phyloP scores from a whole-genome alignment of 1,140 invertebrate species.

The Dendroctonus ponderosae region DNA sequence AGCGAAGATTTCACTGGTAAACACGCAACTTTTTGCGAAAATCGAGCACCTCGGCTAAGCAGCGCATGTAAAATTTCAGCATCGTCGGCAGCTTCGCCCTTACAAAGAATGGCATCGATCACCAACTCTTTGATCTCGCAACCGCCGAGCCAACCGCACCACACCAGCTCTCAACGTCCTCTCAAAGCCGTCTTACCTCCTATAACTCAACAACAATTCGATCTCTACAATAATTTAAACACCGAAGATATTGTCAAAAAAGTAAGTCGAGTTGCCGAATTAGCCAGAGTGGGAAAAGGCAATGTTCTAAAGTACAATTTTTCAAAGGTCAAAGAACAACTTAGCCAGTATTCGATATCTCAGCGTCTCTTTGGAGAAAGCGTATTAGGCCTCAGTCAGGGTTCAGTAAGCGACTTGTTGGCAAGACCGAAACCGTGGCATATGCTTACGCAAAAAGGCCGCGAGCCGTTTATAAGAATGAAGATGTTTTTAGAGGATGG shows the following conservation, averaged over 20 bases:
- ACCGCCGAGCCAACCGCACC: slow-evolving; percentile 78
- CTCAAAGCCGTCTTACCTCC: slow-evolving; percentile 94
- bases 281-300: neutral
- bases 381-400: slow-evolving; percentile 93
- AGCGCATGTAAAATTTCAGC: slow-evolving; percentile 3
- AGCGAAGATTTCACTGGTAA: slow-evolving; percentile 71
- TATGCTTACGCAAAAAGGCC: slow-evolving; percentile 94
- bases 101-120: slow-evolving; percentile 96
- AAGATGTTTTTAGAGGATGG: slow-evolving; percentile 97
- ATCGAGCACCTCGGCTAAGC: neutral
- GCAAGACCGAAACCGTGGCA: slow-evolving; percentile 96
- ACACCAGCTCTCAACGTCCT: slow-evolving; percentile 78
- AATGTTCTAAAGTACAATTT: slow-evolving; percentile 4
- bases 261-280: slow-evolving; percentile 27
- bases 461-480: slow-evolving; percentile 97
- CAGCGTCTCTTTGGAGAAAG: slow-evolving; percentile 97
- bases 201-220: slow-evolving; percentile 98
- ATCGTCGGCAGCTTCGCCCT: slow-evolving; percentile 80
- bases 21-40: neutral
- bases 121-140: slow-evolving; percentile 95
- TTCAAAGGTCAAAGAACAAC: slow-evolving; percentile 85
- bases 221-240: slow-evolving; percentile 96
- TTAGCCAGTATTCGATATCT: slow-evolving; percentile 98
- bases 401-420: slow-evolving; percentile 91
- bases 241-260: slow-evolving; percentile 98